phyloP scores from a whole-genome alignment of 2,797 vertebrate species.

The Rhynchotus rufescens region DNA sequence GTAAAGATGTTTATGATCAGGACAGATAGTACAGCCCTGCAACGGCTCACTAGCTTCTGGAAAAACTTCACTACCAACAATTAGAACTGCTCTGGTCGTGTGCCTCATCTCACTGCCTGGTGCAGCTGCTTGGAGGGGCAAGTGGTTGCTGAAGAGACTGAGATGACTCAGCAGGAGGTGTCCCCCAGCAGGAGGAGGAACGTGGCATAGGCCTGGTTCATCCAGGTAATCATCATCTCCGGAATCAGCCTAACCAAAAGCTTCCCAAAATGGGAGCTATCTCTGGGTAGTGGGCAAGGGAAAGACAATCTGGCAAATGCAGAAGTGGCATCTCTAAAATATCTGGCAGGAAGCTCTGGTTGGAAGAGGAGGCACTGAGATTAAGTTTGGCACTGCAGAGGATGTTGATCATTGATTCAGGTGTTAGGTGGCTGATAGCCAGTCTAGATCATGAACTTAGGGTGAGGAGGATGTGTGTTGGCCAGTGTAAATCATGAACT shows the following conservation, averaged over 20 bases:
- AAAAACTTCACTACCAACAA: not conserved
- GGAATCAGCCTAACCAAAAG: not conserved
- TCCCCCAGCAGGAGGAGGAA: too few species aligned
- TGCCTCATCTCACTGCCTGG: not conserved
- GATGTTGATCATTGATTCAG: not conserved
- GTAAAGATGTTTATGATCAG: not conserved
- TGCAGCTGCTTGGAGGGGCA: not conserved
- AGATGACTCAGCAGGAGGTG: not conserved
- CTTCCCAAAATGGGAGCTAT: not conserved
- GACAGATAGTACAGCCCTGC: not conserved
- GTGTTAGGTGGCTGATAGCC: not conserved
- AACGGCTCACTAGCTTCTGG: not conserved
- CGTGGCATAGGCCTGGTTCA: not conserved
- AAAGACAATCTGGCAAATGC: not conserved
- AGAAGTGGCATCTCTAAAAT: not conserved
- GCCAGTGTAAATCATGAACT: too few species aligned
- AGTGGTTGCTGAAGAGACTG: not conserved
- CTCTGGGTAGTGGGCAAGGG: not conserved
- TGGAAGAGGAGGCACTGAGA: not conserved
- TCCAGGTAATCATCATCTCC: not conserved
- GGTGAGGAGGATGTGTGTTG: not conserved
- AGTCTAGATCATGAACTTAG: not conserved
- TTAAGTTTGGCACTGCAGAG: not conserved
- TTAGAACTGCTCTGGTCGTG: not conserved
- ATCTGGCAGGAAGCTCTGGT: not conserved